Base-by-base conservation (phyloP, 2,888 invertebrate genomes). In the Zootermopsis nevadensis region DNA sequence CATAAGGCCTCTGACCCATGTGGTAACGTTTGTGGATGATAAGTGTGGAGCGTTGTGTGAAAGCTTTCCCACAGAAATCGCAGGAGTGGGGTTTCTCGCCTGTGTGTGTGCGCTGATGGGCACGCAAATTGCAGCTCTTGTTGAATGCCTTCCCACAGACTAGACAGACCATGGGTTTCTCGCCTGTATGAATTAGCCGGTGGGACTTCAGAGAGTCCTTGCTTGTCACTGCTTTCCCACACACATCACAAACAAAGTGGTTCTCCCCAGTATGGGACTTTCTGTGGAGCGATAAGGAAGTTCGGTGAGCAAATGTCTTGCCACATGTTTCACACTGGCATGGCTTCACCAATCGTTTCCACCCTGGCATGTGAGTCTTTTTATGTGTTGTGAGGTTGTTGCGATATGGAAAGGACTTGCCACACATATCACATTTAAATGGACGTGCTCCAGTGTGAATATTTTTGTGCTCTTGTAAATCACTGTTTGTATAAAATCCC, bases 131-230 rank as follows among this genome's bases (percentile, higher is more conserved):
- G 82, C 91, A 91, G 85, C 91, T 91, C 84, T 93, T 91, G 74
- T 92, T 92, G 86, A 93, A 93, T 0, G 90, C 88, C 86, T 93
- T 93, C 55, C 91, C 91, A 84, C 93, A 93, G 83, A 90, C 89
- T 8, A 91, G 90, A 85, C 93, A 93, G 60, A 91, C 89, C 77
- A 90, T 92, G 2, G 92, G 93, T 81, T 92, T 89, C 0, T 91
- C 88, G 2, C 92, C 91, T 2, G 91, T 91, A 83, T 93, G 93
- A 0, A 80, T 85, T 22, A 81, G 82, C 8, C 77, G 67, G 67
- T 85, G 85, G 7, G 82, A 53, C 55, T 83, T 83, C 19, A 85
- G 69, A 22, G 82, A 83, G 0, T 88, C 88, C 80, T 88, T 87
- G 74, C 82, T 83, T 38, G 85, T 60, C 38, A 85, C n/a, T 2